phyloP scores from a whole-genome alignment of 2,113 vertebrate species.

The Cochlearius cochlearius region DNA sequence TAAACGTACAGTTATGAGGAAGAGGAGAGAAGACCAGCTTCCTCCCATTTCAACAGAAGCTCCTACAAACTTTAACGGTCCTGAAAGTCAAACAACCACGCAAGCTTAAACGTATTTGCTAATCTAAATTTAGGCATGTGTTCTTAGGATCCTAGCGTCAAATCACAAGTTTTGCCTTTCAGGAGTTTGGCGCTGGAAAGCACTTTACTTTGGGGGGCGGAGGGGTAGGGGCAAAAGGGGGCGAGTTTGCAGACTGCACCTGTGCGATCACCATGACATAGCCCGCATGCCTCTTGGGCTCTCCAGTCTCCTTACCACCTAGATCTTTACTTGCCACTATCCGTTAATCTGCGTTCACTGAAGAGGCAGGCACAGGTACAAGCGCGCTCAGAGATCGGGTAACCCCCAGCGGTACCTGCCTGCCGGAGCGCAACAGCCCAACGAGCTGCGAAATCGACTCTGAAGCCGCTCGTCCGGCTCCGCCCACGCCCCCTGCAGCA shows the following conservation, averaged over 20 bases:
- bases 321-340: fast-evolving
- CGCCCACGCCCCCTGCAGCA: background rate
- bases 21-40: background rate
- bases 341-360: fast-evolving
- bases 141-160: background rate
- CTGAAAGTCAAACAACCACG: background rate
- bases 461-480: background rate
- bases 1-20: fast-evolving
- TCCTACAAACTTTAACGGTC: background rate
- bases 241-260: background rate
- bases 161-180: background rate
- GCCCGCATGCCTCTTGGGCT: fast-evolving
- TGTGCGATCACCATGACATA: background rate
- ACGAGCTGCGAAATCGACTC: background rate
- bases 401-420: fast-evolving
- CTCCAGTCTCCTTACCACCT: background rate
- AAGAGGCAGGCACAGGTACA: background rate
- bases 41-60: background rate
- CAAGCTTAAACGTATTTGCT: background rate
- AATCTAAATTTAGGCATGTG: background rate
- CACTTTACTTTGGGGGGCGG: fast-evolving
- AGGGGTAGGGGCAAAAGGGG: background rate
- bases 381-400: background rate
- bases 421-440: background rate
- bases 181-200: background rate